Evolutionary conservation across 2,113 vertebrate species (phyloP).

Genomic region (Myiozetetes cayanensis): DNA sequence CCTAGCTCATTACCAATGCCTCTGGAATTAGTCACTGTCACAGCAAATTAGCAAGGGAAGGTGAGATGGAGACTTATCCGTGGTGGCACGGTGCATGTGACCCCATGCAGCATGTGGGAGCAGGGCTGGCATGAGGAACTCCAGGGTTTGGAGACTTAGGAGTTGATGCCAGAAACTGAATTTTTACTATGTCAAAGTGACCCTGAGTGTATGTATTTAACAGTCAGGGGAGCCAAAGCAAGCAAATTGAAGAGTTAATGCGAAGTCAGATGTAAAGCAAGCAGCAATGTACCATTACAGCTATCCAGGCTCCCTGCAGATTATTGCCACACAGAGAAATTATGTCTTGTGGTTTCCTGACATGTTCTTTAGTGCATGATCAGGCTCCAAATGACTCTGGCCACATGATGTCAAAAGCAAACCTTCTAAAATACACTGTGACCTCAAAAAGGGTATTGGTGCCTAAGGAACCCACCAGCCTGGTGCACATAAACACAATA

Average conservation of each 20-base stretch:
- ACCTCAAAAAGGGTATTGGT: neutral
- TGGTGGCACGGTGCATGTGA: neutral
- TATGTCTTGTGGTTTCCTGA: constrained; percentile 72
- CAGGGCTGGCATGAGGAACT: neutral
- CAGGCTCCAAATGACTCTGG: constrained; percentile 13
- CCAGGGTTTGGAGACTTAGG: neutral
- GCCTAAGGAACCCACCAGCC: neutral
- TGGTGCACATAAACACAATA: fast-evolving
- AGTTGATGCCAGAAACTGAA: constrained; percentile 42
- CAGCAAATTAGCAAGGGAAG: constrained; percentile 17
- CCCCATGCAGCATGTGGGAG: neutral
- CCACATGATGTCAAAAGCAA: constrained; percentile 40
- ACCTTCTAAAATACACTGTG: neutral
- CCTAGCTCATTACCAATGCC: neutral
- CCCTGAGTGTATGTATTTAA: constrained; percentile 53
- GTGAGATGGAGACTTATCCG: constrained; percentile 19
- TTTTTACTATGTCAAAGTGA: constrained; percentile 44
- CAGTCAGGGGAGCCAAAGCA: constrained; percentile 71
- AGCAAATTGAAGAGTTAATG: constrained; percentile 62
- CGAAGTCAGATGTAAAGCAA: constrained; percentile 43
- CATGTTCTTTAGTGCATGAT: constrained; percentile 32
- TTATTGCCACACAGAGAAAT: constrained; percentile 60
- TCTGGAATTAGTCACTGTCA: constrained; percentile 29
- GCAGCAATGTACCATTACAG: constrained; percentile 65
- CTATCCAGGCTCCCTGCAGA: constrained; percentile 59